Evolutionary conservation across 2,797 vertebrate species (phyloP).

Genomic region (Lates japonicus): DNA sequence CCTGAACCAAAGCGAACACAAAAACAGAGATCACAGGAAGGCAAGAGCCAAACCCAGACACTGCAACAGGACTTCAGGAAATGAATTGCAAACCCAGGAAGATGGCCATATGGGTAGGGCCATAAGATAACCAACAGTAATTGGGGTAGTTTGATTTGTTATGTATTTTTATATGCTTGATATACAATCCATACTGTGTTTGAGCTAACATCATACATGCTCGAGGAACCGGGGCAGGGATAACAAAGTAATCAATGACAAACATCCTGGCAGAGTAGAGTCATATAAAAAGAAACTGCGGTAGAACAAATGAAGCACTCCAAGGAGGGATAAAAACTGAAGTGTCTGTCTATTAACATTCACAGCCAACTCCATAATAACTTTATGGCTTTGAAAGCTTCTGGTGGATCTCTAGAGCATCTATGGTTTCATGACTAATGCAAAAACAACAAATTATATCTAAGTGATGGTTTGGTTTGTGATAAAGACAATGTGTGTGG

Average conservation of each 20-base stretch:
- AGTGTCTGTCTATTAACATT: slow-evolving; percentile 40
- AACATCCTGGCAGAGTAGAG: too few relatives aligned
- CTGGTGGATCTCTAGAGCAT: slow-evolving; percentile 33
- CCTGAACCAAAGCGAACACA: too few relatives aligned
- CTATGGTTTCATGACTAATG: slow-evolving; percentile 36
- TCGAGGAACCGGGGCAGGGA: too few relatives aligned
- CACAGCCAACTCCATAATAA: slow-evolving; percentile 39
- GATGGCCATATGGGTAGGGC: too few relatives aligned
- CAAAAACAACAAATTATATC: slow-evolving; percentile 36
- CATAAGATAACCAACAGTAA: too few relatives aligned
- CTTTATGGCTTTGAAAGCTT: slow-evolving; percentile 46
- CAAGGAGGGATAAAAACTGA: slow-evolving; percentile 27
- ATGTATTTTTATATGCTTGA: slow-evolving; percentile 17
- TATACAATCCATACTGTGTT: slow-evolving; percentile 16
- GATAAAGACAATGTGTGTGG: neutral
- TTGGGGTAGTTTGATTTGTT: too few relatives aligned
- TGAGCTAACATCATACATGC: neutral
- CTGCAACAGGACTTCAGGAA: too few relatives aligned
- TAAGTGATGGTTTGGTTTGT: slow-evolving; percentile 8
- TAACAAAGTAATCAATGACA: too few relatives aligned
- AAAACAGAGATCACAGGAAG: too few relatives aligned
- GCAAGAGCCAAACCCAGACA: too few relatives aligned
- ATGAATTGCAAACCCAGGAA: too few relatives aligned
- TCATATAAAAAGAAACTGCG: neutral
- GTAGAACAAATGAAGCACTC: neutral